Base-by-base conservation (phyloP, 2,797 vertebrate species). In the Hippocampus kuda region DNA sequence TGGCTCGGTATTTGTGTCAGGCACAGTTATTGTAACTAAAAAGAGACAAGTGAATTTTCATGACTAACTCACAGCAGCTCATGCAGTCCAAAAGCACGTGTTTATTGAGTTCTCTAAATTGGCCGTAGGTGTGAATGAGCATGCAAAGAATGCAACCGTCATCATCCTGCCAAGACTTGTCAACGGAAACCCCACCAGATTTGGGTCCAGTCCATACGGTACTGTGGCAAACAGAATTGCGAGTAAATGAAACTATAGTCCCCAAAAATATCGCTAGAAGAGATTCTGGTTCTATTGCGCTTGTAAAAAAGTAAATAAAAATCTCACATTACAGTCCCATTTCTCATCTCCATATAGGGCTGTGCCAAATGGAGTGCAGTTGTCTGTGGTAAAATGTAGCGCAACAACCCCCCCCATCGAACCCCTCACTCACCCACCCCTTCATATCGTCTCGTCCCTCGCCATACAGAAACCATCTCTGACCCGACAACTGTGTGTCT, bases 401-500 rank as follows among this genome's bases (percentile, higher is more conserved):
- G 85, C 86, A 86, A 86, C 83, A 82, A 71, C 49, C 72, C 11
- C 11, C 49, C 54, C 41, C 34, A 9, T 9, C 24, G 65, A 49
- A 44, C n/a, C 15, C 24, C 63, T 46, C 11, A 26, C n/a, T 13
- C 62, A n/a, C 41, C 34, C 42, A 27, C 64, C 65, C 60, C 61
- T 56, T 66, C 65, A 71, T 81, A 73, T 84, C 77, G 72, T 83
- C 75, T 75, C 77, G 80, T 86, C 83, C 82, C 81, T 80, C 48
- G 66, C 82, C 77, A 68, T 72, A 79, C 72, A 85, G 82, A 78
- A 84, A 85, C 78, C 84, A 83, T 81, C 87, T 84, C 83, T 87
- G 83, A 88, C 86, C 87, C 84, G 82, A 88, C 89, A 90, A 89
- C 88, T 89, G 88, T 73, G 80, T 74, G 83, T 84, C 86, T 90